These are phyloP conservation scores for Pelecanus crispus DNA, from an alignment of 2,113 vertebrate genomes.

Conservation along the genomic window DNA sequence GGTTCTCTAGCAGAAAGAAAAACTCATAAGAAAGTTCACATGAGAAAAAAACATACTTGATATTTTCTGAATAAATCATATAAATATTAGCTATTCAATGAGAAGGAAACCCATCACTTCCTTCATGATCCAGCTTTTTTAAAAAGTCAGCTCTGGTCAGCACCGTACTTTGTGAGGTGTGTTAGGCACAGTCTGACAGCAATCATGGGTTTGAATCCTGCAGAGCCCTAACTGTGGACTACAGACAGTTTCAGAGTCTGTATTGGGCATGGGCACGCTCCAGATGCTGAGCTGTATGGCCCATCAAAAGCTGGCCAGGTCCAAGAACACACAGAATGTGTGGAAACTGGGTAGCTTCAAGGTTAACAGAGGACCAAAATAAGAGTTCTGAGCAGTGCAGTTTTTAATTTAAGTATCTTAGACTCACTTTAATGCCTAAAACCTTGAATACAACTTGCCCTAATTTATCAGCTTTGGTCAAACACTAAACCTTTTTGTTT, in stretches of 20 bases:
- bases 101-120: neutral
- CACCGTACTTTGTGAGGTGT: neutral
- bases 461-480: neutral
- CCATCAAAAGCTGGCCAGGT: neutral
- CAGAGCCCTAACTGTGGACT: neutral
- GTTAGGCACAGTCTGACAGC: neutral
- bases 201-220: accelerated
- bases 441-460: neutral
- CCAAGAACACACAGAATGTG: neutral
- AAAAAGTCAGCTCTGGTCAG: neutral
- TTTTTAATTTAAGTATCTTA: neutral
- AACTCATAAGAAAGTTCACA: neutral
- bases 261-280: neutral
- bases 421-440: neutral
- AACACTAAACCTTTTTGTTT: neutral
- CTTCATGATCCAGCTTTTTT: neutral
- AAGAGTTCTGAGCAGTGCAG: neutral
- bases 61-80: neutral
- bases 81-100: neutral
- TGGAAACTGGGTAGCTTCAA: neutral
- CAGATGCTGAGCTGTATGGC: neutral
- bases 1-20: neutral
- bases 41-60: neutral
- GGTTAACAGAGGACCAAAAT: neutral
- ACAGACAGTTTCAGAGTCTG: neutral